phyloP scores from a whole-genome alignment of 2,888 invertebrate species.

The Stictocephala bisonia region DNA sequence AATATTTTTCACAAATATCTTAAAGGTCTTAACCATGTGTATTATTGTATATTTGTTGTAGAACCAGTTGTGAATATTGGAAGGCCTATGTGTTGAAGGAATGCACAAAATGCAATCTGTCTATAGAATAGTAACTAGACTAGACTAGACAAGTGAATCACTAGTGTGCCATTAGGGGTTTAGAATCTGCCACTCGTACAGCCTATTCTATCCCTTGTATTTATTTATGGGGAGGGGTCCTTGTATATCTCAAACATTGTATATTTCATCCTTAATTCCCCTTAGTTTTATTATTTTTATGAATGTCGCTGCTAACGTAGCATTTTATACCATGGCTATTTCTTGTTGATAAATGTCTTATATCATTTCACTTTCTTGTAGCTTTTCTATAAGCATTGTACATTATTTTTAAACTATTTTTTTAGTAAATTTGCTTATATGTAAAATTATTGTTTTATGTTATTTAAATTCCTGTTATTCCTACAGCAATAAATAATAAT shows the following conservation, averaged over 20 bases:
- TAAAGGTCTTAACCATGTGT: too few relatives aligned
- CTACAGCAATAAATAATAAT: too few relatives aligned
- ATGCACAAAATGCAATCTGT: constrained; percentile 29
- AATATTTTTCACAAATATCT: too few relatives aligned
- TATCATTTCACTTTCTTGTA: not conserved
- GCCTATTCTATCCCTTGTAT: constrained; percentile 38
- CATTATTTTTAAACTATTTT: constrained; percentile 2
- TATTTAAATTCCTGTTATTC: too few relatives aligned
- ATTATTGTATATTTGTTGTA: too few relatives aligned
- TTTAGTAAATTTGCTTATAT: constrained; percentile 27
- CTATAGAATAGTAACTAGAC: not conserved
- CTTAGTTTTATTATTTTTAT: constrained; percentile 11
- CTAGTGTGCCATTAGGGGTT: constrained; percentile 33
- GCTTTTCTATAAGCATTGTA: constrained; percentile 1
- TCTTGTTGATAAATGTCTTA: not conserved
- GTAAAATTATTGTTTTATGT: too few relatives aligned
- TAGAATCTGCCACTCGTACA: constrained; percentile 22
- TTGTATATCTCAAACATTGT: constrained; percentile 25
- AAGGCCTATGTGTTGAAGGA: too few relatives aligned
- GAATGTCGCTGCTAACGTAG: constrained; percentile 24
- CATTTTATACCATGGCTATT: constrained; percentile 23
- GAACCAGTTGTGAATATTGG: too few relatives aligned
- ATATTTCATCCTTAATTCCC: not conserved
- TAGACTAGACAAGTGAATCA: constrained; percentile 30
- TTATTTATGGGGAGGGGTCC: constrained; percentile 26